Base-by-base conservation (phyloP, 2,797 vertebrate species). In the Sphenodon punctatus region DNA sequence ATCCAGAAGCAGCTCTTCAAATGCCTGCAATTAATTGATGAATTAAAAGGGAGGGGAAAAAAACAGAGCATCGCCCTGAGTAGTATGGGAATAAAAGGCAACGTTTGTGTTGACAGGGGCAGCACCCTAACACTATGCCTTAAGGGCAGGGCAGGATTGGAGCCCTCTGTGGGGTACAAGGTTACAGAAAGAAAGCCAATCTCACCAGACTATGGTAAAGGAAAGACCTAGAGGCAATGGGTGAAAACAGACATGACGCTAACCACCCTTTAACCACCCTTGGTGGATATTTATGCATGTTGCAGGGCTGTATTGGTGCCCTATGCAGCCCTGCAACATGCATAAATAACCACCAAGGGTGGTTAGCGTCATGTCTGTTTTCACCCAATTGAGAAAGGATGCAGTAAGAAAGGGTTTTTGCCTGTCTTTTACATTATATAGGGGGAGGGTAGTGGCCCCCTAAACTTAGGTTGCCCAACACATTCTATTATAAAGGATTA, bases 1-100 rank as follows among this genome's bases (percentile, higher is more conserved):
- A 17, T 90, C 91, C 45, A 92, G 61, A 23, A 93, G 90, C 84
- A 93, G 76, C 80, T 93, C 91, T 53, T 93, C 91, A 36, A 93
- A 93, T 25, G 93, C 91, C 91, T 93, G 76, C 49, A 4, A 2
- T 4, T 64, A 41, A 56, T 34, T 27, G 58, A 20, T 43, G 38
- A 43, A 53, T 12, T 10, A 59, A 51, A 69, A 75, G 20, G 68
- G 42, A 75, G 46, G 56, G 27, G 61, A 16, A 82, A 15, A 65
- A 75, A 59, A 7, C 55, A 27, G 55, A 17, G 25, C 16, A 32
- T 12, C 41, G 12, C 15, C 13, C 12, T 25, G 22, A 15, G 12
- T 38, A 20, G 46, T 46, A 48, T 48, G 46, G 30, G 61, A 74
- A 12, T 25, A 23, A 42, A 60, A 59, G 34, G 14, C 15, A n/a